phyloP scores from a whole-genome alignment of 1,140 invertebrate genomes.

The Drosophila lini region DNA sequence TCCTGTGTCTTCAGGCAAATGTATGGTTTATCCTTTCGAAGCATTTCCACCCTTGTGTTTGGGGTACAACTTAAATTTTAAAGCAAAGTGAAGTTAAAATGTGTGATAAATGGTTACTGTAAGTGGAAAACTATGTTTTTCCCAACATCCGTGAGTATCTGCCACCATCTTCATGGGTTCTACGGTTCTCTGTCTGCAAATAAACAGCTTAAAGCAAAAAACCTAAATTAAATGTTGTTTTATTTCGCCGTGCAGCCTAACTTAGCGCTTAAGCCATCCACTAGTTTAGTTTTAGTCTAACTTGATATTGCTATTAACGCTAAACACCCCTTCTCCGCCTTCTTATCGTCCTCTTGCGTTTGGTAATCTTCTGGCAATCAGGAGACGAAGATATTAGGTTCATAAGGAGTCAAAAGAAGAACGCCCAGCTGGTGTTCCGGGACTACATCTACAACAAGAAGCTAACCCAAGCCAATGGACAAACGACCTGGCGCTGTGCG shows the following conservation, averaged over 20 bases:
- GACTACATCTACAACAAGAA: slow-evolving; percentile 81
- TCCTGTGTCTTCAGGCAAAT: too few relatives aligned
- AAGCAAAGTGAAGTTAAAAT: slow-evolving; percentile 1
- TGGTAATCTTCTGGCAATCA: slow-evolving; percentile 4
- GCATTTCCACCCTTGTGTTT: slow-evolving; percentile 19
- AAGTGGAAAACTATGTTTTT: slow-evolving; percentile 8
- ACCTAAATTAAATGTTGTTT: slow-evolving; percentile 61
- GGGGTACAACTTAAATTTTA: background rate
- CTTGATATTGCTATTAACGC: slow-evolving; percentile 9
- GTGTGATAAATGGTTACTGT: background rate
- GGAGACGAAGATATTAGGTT: slow-evolving; percentile 57
- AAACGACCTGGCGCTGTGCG: slow-evolving; percentile 77
- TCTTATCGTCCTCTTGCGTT: slow-evolving; percentile 29
- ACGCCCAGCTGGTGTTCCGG: slow-evolving; percentile 73
- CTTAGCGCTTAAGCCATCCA: slow-evolving; percentile 45
- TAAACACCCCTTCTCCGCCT: slow-evolving; percentile 31
- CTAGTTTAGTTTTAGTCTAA: slow-evolving; percentile 32
- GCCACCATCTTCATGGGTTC: slow-evolving; percentile 11
- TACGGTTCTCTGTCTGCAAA: slow-evolving; percentile 35
- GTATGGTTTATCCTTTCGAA: background rate
- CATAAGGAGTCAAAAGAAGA: slow-evolving; percentile 81
- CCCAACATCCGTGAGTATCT: slow-evolving; percentile 22
- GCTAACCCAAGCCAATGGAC: slow-evolving; percentile 77
- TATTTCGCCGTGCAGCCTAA: slow-evolving; percentile 53
- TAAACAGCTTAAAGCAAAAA: slow-evolving; percentile 59